Percentiles rank a stretch among this genome's conserved stretches.
phyloP scores from a whole-genome alignment of 1,140 invertebrate species.

The Nautilus pompilius region DNA sequence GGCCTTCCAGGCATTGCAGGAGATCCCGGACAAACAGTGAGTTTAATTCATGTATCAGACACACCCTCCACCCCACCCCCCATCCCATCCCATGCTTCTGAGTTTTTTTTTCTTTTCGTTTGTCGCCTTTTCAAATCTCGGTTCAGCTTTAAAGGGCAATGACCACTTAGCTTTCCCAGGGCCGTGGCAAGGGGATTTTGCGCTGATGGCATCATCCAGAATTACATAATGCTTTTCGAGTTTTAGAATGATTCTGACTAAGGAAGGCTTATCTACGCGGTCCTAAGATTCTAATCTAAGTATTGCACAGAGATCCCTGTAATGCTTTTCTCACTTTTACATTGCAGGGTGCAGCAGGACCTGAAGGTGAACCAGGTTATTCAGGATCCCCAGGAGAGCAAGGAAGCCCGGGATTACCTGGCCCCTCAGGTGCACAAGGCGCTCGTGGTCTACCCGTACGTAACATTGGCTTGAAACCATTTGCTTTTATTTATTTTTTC shows the following conservation, averaged over 20 bases:
- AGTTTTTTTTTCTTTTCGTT: no score
- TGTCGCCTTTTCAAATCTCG: no score
- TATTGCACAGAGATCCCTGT: not conserved
- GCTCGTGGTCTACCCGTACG: slow-evolving; percentile 28
- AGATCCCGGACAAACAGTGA: slow-evolving; percentile 15
- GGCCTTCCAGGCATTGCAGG: slow-evolving; percentile 33
- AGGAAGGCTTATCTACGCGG: no score
- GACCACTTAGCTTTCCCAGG: no score
- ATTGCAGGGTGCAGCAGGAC: slow-evolving; percentile 31
- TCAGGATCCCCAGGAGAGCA: slow-evolving; percentile 29
- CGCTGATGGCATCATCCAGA: no score
- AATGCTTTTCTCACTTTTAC: not conserved
- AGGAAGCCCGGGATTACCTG: slow-evolving; percentile 54
- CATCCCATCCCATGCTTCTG: not conserved
- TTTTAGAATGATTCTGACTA: no score
- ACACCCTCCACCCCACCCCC: not conserved
- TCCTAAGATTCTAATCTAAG: no score
- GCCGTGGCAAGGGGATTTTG: no score
- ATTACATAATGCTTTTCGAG: no score
- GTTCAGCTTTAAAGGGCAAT: not conserved
- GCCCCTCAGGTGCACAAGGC: slow-evolving; percentile 27
- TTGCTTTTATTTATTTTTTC: no score
- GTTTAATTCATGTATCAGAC: not conserved
- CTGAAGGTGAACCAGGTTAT: slow-evolving; percentile 31
- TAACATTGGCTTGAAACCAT: no score